Percentiles rank a stretch among this genome's conserved stretches.
phyloP scores from a whole-genome alignment of 1,140 invertebrate genomes.

The Archivesica marissinica region DNA sequence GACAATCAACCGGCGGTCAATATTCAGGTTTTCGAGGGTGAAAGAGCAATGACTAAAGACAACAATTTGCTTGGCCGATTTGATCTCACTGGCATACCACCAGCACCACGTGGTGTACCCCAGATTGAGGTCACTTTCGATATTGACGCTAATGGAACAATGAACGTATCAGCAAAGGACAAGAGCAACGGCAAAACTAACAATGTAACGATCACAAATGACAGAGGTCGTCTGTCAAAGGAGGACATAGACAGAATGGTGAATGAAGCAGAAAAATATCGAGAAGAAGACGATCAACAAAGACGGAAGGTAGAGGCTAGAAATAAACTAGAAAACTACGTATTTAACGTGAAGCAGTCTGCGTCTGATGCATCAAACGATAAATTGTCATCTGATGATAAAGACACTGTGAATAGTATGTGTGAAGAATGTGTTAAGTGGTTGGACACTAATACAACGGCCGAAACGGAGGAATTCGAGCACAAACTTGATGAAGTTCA shows the following conservation, averaged over 20 bases:
- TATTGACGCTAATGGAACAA: slow-evolving; percentile 86
- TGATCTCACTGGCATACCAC: slow-evolving; percentile 87
- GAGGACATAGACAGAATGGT: slow-evolving; percentile 86
- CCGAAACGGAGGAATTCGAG: slow-evolving; percentile 78
- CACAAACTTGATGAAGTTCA: slow-evolving; percentile 78
- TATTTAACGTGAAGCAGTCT: not conserved
- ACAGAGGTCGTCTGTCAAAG: slow-evolving; percentile 87
- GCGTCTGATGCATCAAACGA: slow-evolving; percentile 76
- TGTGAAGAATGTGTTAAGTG: not conserved
- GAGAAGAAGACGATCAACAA: slow-evolving; percentile 82
- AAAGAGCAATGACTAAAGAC: slow-evolving; percentile 93
- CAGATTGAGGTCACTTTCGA: slow-evolving; percentile 85
- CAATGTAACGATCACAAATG: slow-evolving; percentile 86
- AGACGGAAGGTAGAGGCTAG: not conserved
- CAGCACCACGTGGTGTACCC: slow-evolving; percentile 87
- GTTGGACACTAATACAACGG: slow-evolving; percentile 1
- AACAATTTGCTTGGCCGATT: slow-evolving; percentile 95
- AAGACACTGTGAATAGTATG: slow-evolving; percentile 84
- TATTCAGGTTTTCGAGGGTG: slow-evolving; percentile 91
- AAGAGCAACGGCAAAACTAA: slow-evolving; percentile 93
- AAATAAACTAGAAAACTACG: slow-evolving; percentile 1
- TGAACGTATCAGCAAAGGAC: slow-evolving; percentile 88
- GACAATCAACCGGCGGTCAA: slow-evolving; percentile 90
- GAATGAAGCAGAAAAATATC: slow-evolving; percentile 86
- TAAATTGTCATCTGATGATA: slow-evolving; percentile 91